These are phyloP conservation scores for Emydocephalus ijimae DNA, from an alignment of 2,113 vertebrate genomes.

Conservation along the genomic window DNA sequence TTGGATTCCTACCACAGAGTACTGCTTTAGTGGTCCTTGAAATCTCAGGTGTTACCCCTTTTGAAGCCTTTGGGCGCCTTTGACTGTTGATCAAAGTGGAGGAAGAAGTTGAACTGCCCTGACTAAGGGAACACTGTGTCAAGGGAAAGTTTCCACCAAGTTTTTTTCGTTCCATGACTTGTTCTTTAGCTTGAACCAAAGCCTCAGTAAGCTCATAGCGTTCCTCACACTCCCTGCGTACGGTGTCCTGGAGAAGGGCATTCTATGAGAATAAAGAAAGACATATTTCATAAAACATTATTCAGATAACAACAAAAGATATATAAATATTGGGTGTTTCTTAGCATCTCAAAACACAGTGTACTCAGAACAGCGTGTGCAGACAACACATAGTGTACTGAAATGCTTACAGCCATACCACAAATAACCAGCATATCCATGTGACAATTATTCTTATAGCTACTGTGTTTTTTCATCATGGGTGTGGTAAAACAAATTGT, in stretches of 20 bases:
- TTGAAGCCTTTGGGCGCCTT: conserved; percentile 35
- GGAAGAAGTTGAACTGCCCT: conserved; percentile 49
- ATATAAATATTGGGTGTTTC: background rate
- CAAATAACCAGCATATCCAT: background rate
- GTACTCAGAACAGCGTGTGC: background rate
- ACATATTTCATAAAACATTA: background rate
- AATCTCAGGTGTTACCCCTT: conserved; percentile 1
- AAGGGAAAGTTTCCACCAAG: conserved; percentile 42
- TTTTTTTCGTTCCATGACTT: conserved; percentile 71
- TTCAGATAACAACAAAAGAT: background rate
- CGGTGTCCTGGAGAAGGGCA: conserved; percentile 82
- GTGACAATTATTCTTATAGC: background rate
- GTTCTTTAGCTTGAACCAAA: conserved; percentile 74
- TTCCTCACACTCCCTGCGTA: conserved; percentile 87
- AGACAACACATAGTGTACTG: background rate
- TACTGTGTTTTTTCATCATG: background rate
- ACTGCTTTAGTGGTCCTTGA: background rate
- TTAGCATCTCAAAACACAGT: fast-evolving
- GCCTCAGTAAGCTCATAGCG: conserved; percentile 85
- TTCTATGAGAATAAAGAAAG: conserved; percentile 71
- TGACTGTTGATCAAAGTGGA: conserved; percentile 17
- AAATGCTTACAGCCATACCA: background rate
- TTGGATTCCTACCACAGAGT: background rate
- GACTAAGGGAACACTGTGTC: conserved; percentile 40
- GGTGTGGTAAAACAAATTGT: background rate